Conservation (phyloP, 2,888 invertebrate species). For the Petrophora chlorosata region DNA sequence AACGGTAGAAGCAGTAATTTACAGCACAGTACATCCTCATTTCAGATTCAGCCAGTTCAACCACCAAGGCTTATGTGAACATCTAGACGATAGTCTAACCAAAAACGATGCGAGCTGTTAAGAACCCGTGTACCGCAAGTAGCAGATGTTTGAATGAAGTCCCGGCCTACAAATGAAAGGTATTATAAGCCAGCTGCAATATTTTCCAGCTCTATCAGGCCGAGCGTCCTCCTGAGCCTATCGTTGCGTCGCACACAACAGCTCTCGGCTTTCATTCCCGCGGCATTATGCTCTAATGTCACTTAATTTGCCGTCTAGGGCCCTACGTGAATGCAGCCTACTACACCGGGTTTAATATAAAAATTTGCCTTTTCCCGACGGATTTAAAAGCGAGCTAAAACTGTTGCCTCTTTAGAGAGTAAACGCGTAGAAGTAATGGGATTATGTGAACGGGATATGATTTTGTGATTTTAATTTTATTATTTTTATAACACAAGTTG, state of each 20-base stretch:
- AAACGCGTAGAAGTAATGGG: conserved; percentile 78
- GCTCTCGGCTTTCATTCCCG: conserved; percentile 74
- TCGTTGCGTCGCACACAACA: conserved; percentile 67
- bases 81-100: too few species aligned
- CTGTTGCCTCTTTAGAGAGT: conserved; percentile 78
- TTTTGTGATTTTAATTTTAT: conserved; percentile 41
- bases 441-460: conserved; percentile 70
- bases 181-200: conserved; percentile 4
- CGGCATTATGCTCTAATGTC: conserved; percentile 79
- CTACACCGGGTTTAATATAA: conserved; percentile 76
- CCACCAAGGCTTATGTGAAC: too few species aligned
- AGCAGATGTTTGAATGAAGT: too few species aligned
- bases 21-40: too few species aligned
- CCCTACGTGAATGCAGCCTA: conserved; percentile 76
- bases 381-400: conserved; percentile 61
- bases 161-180: too few species aligned
- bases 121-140: too few species aligned
- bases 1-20: too few species aligned
- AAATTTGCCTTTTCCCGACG: conserved; percentile 72
- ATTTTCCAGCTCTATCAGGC: conserved; percentile 37
- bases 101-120: too few species aligned
- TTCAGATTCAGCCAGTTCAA: too few species aligned
- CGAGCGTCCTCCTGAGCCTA: conserved; percentile 57
- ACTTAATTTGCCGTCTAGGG: conserved; percentile 82
- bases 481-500: too few species aligned